Evolutionary conservation across 2,797 vertebrate genomes (phyloP), one percentile per base, ranked within the genome.

Genomic region (Diglossa cyanea): DNA sequence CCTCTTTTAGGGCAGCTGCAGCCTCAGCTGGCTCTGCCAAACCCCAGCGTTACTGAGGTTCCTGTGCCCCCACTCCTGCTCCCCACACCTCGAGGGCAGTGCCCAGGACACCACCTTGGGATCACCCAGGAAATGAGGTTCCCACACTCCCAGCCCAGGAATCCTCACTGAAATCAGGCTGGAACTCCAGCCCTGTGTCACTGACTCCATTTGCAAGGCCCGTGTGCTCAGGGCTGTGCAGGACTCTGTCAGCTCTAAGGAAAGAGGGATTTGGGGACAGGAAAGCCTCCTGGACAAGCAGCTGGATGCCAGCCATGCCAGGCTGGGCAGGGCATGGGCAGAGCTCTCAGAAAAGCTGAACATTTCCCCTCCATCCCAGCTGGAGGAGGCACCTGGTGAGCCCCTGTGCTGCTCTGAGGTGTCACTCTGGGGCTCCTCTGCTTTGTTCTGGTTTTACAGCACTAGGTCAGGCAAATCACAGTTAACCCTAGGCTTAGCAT

Each of bases 181-280:
- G 75, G 1, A 73, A 58, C 42, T n/a, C 39, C 84, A 88, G 23
- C 10, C 48, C 42, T 31, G 5, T 1, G 9, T 1, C 9, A 11
- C 0, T 28, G 67, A 26, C 24, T 35, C 31, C 6, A 10, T 3
- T n/a, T 3, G 25, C 14, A 31, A 25, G 44, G 39, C 7, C 1
- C 2, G 4, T 4, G 8, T 1, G 19, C 55, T 44, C 13, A 33
- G 39, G 60, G 63, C 28, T 39, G 9, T 2, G 37, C 66, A 70
- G 81, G 44, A 3, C 55, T n/a, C 15, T 17, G 37, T 8, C 11
- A 33, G 60, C 68, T 58, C 5, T 11, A 13, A 71, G 18, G 42
- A 72, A 37, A 83, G 10, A n/a, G n/a, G 25, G 9, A 7, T 9
- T 2, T 40, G 1, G 30, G 50, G 88, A 57, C 31, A 33, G 33